Percentiles rank a stretch among this genome's conserved stretches.
Conservation (phyloP, 2,797 vertebrate genomes). For the Tragopan temminckii region DNA sequence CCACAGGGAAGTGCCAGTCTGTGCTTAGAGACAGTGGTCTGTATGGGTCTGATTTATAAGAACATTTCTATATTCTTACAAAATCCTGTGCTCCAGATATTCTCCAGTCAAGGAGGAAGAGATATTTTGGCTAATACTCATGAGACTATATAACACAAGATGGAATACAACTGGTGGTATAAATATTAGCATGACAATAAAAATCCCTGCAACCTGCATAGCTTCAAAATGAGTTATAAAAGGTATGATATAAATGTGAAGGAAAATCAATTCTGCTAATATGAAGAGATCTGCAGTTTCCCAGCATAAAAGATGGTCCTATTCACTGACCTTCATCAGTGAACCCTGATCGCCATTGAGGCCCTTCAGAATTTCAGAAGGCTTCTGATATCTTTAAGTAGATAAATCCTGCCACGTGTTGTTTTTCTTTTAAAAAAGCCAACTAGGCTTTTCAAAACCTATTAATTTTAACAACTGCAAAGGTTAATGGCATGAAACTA, state of each 20-base stretch:
- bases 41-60: background rate
- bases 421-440: background rate
- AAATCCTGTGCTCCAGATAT: background rate
- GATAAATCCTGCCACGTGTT: background rate
- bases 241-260: background rate
- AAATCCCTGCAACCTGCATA: background rate
- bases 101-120: background rate
- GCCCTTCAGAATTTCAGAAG: background rate
- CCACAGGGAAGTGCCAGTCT: background rate
- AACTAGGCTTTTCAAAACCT: slow-evolving; percentile 4
- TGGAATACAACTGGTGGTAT: background rate
- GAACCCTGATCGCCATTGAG: background rate
- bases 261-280: background rate
- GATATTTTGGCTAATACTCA: background rate
- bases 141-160: background rate
- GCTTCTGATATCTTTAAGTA: background rate
- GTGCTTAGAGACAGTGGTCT: background rate
- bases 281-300: background rate
- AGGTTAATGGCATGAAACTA: slow-evolving; percentile 13
- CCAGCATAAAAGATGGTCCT: background rate
- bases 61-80: background rate
- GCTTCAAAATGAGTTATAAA: background rate
- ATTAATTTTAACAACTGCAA: slow-evolving; percentile 24
- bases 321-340: background rate
- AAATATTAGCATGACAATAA: background rate